Conservation (phyloP, 1,140 invertebrate species). For the Diorhabda carinulata region DNA sequence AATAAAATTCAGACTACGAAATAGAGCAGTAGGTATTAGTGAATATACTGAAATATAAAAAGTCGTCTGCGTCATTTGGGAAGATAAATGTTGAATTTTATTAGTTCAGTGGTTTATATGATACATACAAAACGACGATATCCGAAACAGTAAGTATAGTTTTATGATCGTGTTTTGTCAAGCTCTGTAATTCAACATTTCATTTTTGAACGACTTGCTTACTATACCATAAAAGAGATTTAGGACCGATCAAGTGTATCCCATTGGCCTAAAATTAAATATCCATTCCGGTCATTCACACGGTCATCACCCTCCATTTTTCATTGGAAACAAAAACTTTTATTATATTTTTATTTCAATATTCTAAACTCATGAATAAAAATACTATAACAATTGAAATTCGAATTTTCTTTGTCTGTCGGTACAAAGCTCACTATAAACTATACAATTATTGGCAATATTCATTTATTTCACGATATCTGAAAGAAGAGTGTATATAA, state of each 20-base stretch:
- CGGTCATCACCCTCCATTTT: constrained; percentile 21
- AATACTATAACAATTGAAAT: neutral
- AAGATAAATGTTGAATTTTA: constrained; percentile 7
- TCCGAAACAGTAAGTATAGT: constrained; percentile 30
- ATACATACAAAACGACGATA: constrained; percentile 11
- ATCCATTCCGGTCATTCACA: constrained; percentile 20
- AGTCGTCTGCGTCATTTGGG: neutral
- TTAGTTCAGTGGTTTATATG: constrained; percentile 11
- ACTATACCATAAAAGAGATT: constrained; percentile 29
- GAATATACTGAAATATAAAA: neutral
- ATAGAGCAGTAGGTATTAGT: too few relatives aligned
- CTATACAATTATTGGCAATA: too few relatives aligned
- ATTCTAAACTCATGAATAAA: constrained; percentile 18
- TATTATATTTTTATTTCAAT: constrained; percentile 18
- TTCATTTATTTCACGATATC: too few relatives aligned
- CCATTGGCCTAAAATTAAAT: constrained; percentile 32
- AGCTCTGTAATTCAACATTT: constrained; percentile 30
- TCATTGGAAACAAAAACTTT: constrained; percentile 14
- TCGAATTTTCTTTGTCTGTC: neutral
- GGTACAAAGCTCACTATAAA: too few relatives aligned
- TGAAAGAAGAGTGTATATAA: too few relatives aligned
- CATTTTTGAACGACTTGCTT: constrained; percentile 29
- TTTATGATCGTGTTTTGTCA: constrained; percentile 32
- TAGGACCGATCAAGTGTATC: constrained; percentile 29
- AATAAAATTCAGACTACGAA: too few relatives aligned